Evolutionary conservation across 2,888 invertebrate genomes (phyloP), one percentile per base, ranked within the genome.

Genomic region (Dryobotodes eremita): DNA sequence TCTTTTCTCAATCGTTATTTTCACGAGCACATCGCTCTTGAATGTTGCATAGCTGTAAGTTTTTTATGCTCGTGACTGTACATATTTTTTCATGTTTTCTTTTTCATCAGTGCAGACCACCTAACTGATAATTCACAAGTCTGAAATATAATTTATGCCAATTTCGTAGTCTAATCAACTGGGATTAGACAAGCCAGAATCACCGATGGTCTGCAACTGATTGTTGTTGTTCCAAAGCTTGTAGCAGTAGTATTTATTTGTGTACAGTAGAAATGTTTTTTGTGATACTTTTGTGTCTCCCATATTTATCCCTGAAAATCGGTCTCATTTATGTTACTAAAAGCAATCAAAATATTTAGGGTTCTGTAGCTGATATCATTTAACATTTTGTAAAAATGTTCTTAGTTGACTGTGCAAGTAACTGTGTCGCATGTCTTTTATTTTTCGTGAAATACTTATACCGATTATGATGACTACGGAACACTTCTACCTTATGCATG

Each of bases 351-450:
- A 26, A 48, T 42, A 31, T 42, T 50, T 48, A 69, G 36, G 23
- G 5, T 55, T 53, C 46, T 1, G 15, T 82, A 65, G 31, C 36
- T 57, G 48, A 61, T 71, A 48, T 57, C 23, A 42, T 80, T 80
- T 64, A 42, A 72, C n/a, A 71, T 64, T 55, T 72, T 36, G 13
- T 55, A 17, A 23, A 78, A 78, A 64, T 26, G 26, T 62, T 64
- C 20, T 59, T 65, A 74, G 15, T 81, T 65, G 31, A 17, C 42
- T 80, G 23, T 72, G 46, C 61, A 82, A 69, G 76, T 76, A 42
- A 66, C 11, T 73, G 53, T 79, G 65, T 62, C 3, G 80, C 82
- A 79, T 79, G 79, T 74, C n/a, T 81, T 73, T 81, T 74, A 59
- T 74, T 74, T 79, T 74, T 50, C n/a, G 75, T 82, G 59, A 55